Conservation (phyloP, 2,113 vertebrate species). For the Melanotaenia duboulayi region DNA sequence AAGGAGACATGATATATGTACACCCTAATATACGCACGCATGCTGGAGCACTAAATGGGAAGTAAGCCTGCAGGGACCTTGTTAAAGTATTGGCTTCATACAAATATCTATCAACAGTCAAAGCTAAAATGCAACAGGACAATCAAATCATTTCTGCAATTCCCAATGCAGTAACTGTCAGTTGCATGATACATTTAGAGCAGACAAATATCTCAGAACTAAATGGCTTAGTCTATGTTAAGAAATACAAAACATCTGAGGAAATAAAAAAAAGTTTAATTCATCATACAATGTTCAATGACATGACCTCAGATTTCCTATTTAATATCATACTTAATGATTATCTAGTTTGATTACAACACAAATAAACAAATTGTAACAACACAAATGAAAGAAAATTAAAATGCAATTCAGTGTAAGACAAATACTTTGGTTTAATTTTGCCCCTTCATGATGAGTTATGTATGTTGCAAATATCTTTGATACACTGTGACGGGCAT, state of each 20-base stretch:
- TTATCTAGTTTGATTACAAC: no score
- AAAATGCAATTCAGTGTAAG: no score
- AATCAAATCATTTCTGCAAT: slow-evolving; percentile 65
- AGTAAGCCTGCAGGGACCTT: slow-evolving; percentile 45
- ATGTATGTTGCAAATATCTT: neutral
- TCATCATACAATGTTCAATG: neutral
- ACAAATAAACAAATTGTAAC: no score
- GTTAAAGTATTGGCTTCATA: slow-evolving; percentile 62
- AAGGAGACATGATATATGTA: slow-evolving; percentile 31
- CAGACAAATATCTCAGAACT: slow-evolving; percentile 10
- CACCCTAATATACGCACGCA: neutral
- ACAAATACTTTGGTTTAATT: neutral
- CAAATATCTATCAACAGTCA: slow-evolving; percentile 62
- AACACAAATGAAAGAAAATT: neutral
- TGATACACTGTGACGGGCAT: no score
- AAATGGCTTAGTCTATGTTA: slow-evolving; percentile 29
- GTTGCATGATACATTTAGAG: slow-evolving; percentile 39
- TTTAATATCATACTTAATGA: neutral
- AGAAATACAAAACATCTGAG: slow-evolving; percentile 13
- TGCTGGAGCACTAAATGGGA: slow-evolving; percentile 49
- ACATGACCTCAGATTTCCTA: neutral
- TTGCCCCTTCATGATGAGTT: neutral
- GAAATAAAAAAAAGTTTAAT: neutral
- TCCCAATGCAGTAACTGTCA: slow-evolving; percentile 50
- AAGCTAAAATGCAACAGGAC: slow-evolving; percentile 53